These are phyloP conservation scores for Azemiops feae DNA, from an alignment of 2,113 vertebrate species.

Conservation along the genomic window DNA sequence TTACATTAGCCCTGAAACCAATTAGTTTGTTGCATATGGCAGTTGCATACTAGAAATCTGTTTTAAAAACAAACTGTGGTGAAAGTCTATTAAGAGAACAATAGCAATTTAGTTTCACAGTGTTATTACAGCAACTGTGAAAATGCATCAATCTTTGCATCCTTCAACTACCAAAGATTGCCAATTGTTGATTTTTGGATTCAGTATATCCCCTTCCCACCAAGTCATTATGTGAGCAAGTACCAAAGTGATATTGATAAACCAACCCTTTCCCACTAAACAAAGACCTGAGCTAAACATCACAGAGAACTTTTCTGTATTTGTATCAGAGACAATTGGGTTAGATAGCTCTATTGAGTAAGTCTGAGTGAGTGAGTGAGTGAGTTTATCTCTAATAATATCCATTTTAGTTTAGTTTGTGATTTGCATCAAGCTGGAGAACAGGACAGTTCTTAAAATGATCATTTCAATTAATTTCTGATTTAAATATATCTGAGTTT, in stretches of 20 bases:
- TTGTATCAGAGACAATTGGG: neutral
- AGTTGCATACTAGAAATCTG: neutral
- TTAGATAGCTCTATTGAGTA: neutral
- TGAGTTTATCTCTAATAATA: neutral
- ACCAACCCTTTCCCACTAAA: neutral
- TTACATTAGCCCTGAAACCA: neutral
- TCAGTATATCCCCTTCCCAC: neutral
- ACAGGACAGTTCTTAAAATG: neutral
- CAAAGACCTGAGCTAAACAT: neutral
- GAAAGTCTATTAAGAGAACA: neutral
- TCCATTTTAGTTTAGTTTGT: neutral
- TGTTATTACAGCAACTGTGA: neutral
- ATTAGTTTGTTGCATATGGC: neutral
- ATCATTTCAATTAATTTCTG: neutral
- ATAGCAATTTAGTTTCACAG: neutral
- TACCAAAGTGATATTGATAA: neutral
- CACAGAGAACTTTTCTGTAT: neutral
- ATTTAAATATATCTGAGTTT: neutral
- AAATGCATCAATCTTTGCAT: neutral
- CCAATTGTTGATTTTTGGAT: neutral
- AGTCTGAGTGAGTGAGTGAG: neutral
- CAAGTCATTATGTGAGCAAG: neutral
- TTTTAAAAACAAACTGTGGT: neutral
- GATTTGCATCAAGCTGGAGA: neutral
- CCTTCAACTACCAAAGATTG: neutral